Evolutionary conservation across 2,888 invertebrate genomes (phyloP).

Genomic region (Drosophila pseudotakahashii): DNA sequence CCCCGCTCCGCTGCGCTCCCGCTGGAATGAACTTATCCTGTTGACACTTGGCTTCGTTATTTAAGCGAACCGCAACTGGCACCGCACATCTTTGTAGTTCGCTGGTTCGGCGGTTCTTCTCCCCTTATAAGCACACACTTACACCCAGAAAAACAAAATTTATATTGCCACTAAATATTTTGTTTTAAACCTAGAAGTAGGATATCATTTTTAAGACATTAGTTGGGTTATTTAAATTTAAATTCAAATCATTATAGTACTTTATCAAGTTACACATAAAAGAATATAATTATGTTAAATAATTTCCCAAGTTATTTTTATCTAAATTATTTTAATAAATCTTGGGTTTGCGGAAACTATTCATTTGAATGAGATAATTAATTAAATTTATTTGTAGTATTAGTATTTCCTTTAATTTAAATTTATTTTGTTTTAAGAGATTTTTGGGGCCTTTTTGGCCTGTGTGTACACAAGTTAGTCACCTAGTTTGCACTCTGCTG

Average conservation of each 20-base stretch:
- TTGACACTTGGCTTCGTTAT: constrained; percentile 73
- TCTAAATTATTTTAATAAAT: no score
- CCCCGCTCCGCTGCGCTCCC: constrained; percentile 23
- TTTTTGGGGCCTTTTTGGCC: not conserved
- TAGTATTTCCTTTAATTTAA: not conserved
- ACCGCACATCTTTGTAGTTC: constrained; percentile 62
- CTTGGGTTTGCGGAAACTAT: no score
- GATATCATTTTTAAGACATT: not conserved
- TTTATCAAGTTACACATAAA: no score
- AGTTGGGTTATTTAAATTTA: not conserved
- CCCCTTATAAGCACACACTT: constrained; percentile 3
- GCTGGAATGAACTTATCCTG: constrained; percentile 77
- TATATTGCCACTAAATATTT: no score
- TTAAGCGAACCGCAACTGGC: constrained; percentile 48
- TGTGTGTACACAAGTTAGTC: constrained; percentile 14
- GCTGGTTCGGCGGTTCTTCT: constrained; percentile 25
- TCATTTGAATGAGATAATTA: not conserved
- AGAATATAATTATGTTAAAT: no score
- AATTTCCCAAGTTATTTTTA: no score
- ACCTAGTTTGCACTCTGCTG: constrained; percentile 23
- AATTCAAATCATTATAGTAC: no score
- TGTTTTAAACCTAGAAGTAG: no score
- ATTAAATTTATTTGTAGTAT: not conserved
- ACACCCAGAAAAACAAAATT: constrained; percentile 4
- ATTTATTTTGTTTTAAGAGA: not conserved